These are phyloP conservation scores for Struthidea cinerea DNA, from an alignment of 2,113 vertebrate genomes.

Conservation along the genomic window DNA sequence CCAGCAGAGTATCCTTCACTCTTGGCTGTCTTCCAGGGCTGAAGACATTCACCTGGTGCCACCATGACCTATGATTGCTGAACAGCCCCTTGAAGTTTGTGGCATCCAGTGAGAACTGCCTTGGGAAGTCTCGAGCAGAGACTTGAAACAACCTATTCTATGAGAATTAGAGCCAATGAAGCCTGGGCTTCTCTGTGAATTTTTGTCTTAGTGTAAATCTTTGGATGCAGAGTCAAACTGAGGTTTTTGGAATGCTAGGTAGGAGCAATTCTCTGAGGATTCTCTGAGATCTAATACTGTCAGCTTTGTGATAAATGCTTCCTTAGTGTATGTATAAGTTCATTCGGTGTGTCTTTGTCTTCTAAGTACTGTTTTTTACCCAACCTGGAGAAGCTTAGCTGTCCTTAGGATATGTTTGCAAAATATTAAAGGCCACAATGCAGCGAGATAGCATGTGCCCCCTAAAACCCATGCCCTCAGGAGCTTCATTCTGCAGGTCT, in stretches of 20 bases:
- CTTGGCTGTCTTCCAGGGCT: neutral
- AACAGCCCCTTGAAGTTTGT: neutral
- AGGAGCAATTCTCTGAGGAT: neutral
- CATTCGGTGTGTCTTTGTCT: neutral
- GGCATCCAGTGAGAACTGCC: neutral
- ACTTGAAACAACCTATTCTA: neutral
- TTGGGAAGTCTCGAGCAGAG: neutral
- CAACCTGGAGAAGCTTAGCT: neutral
- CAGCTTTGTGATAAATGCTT: neutral
- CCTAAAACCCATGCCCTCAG: neutral
- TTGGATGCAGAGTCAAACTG: neutral
- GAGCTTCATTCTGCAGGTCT: neutral
- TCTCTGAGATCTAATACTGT: neutral
- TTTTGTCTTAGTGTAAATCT: neutral
- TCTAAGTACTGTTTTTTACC: neutral
- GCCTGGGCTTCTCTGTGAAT: neutral
- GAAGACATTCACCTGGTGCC: neutral
- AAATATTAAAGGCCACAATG: neutral
- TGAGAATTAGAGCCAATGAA: neutral
- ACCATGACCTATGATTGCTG: neutral
- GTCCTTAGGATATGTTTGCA: neutral
- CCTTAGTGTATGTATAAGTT: neutral
- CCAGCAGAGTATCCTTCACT: neutral
- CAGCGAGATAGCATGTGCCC: neutral
- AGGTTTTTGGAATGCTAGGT: neutral